These are phyloP conservation scores for Margaritifera margaritifera DNA, from an alignment of 2,888 invertebrate genomes.

Conservation along the genomic window DNA sequence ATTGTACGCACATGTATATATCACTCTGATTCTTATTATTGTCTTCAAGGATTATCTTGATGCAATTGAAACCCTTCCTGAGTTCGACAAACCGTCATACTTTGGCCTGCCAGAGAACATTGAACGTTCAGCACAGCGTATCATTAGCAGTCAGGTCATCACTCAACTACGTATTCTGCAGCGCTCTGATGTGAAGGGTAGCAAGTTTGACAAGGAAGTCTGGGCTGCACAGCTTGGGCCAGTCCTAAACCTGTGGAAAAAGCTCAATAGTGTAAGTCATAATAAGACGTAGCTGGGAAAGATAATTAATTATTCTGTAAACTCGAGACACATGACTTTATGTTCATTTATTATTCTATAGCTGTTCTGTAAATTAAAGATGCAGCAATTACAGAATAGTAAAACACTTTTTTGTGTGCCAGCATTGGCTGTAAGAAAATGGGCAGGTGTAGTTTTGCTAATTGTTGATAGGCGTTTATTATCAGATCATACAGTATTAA, in stretches of 20 bases:
- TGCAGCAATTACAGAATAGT: no score
- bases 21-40: background rate
- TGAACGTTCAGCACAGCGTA: constrained; percentile 86
- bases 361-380: no score
- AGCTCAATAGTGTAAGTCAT: constrained; percentile 76
- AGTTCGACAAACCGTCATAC: constrained; percentile 82
- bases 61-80: constrained; percentile 81
- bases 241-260: constrained; percentile 88
- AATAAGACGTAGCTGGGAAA: background rate
- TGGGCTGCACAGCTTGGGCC: constrained; percentile 81
- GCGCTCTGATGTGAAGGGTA: constrained; percentile 72
- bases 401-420: no score
- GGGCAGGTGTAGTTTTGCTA: no score
- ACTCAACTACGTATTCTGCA: constrained; percentile 77
- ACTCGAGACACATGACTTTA: background rate
- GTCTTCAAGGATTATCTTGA: constrained; percentile 79
- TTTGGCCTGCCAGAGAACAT: constrained; percentile 92
- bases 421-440: no score
- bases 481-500: no score
- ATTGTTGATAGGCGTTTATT: no score
- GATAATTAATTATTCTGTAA: no score
- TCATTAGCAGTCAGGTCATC: constrained; percentile 78
- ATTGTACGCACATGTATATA: background rate
- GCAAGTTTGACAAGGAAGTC: constrained; percentile 75
- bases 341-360: background rate